Base-by-base conservation (phyloP, 2,797 vertebrate genomes). In the Neosalanx taihuensis region DNA sequence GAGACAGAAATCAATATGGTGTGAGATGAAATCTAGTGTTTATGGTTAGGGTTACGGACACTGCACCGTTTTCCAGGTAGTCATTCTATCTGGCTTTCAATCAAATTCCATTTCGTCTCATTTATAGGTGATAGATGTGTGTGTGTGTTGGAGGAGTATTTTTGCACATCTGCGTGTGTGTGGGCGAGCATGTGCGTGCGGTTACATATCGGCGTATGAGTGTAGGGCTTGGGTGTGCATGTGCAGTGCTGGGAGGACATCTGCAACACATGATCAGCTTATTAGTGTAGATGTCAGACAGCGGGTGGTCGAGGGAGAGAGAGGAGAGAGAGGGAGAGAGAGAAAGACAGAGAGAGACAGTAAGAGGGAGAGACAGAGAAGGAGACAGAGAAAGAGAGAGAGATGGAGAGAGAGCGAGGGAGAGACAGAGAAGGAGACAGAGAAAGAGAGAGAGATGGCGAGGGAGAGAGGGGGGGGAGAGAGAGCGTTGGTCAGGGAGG, bases 201-300 rank as follows among this genome's bases (percentile, higher is more conserved):
- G 7, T 7, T 41, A 10, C 6, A 49, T 74, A 81, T 81, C 74
- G 73, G 78, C 77, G 67, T 41, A 20, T 46, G 67, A 17, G 53
- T 69, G 10, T 35, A 86, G 83, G 84, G 77, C 81, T 9, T 12
- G 37, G 9, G 37, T 41, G 35, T 33, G 33, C 10, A 9, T 41
- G 37, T 41, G 37, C 9, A 41, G 37, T 41, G 9, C 37, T 41
- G 37, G 6, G 37, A 41, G 37, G 37, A 10, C 9, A 86, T 85
- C 87, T 79, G 95, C 96, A 96, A 94, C 92, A 94, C 94, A 92
- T 94, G 94, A 95, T 94, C 91, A 93, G 93, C 92, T 89, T 94
- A 17, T 53, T 53, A 53, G 51, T 53, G 51, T n/a, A 53, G 51
- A 53, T 53, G 51, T 53, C 51, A 53, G 13, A n/a, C 51, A 53